A percentile compares a stretch with the other conserved stretches of the same genome.
phyloP scores from a whole-genome alignment of 2,113 vertebrate genomes.

The Bufo bufo region DNA sequence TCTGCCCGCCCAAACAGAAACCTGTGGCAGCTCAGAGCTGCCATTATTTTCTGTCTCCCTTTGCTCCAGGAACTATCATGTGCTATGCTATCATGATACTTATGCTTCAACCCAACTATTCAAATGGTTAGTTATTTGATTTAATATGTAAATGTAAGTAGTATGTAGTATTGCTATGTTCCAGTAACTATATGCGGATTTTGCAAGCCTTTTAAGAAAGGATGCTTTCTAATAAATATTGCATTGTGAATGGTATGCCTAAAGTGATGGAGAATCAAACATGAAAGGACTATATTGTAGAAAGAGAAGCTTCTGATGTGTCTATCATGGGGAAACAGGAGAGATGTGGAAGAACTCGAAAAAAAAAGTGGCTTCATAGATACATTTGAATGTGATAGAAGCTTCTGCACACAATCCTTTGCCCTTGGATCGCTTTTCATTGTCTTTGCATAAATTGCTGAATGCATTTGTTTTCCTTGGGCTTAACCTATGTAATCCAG shows the following conservation, averaged over 20 bases:
- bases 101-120: too few species aligned
- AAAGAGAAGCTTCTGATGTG: background rate
- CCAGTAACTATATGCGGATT: background rate
- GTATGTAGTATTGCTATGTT: too few species aligned
- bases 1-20: too few species aligned
- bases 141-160: too few species aligned
- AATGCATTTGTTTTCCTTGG: conserved; percentile 68
- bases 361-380: conserved; percentile 17
- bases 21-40: too few species aligned
- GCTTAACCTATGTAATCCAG: conserved; percentile 67
- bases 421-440: conserved; percentile 61
- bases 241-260: background rate
- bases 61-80: too few species aligned
- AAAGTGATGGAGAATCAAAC: background rate
- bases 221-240: background rate
- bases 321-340: conserved; percentile 6
- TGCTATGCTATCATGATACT: too few species aligned
- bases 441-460: conserved; percentile 72
- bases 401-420: conserved; percentile 59
- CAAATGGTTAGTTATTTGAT: too few species aligned
- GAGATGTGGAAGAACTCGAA: background rate
- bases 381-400: conserved; percentile 46
- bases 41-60: too few species aligned
- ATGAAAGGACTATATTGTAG: background rate
- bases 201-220: background rate